Percentiles rank a stretch among this genome's conserved stretches.
These are phyloP conservation scores for Chascanopsetta lugubris DNA, from an alignment of 2,113 vertebrate genomes.

Conservation along the genomic window DNA sequence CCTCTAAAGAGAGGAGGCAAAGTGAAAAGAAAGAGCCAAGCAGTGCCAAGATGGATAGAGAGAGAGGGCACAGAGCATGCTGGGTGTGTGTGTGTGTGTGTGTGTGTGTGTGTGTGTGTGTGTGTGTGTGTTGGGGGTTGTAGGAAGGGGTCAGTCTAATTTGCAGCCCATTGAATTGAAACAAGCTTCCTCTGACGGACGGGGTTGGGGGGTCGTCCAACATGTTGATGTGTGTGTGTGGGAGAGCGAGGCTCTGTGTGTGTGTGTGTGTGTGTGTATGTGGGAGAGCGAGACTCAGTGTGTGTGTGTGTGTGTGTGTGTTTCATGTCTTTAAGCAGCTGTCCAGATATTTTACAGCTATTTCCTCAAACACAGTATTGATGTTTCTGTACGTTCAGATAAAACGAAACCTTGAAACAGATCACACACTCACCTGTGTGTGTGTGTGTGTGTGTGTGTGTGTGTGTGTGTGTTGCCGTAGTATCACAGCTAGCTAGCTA, in stretches of 20 bases:
- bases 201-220: conserved; percentile 31
- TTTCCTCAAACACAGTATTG: too few species aligned
- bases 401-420: too few species aligned
- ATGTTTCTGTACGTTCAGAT: too few species aligned
- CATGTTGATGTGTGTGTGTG: conserved; percentile 14
- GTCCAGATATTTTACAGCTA: too few species aligned
- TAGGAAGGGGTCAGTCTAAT: conserved; percentile 58
- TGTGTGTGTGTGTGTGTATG: conserved; percentile 9
- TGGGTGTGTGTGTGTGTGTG: conserved; percentile 33
- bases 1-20: conserved; percentile 65
- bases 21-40: conserved; percentile 52
- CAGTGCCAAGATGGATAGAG: conserved; percentile 52
- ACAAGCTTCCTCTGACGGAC: conserved; percentile 63
- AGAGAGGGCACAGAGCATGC: conserved; percentile 39
- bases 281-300: not conserved
- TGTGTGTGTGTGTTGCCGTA: too few species aligned
- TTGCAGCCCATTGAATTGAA: conserved; percentile 68
- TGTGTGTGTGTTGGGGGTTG: conserved; percentile 30
- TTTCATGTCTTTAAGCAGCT: not conserved
- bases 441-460: too few species aligned
- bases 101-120: conserved; percentile 28
- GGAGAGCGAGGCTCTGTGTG: not conserved
- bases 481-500: too few species aligned
- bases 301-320: not conserved
- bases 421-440: too few species aligned